phyloP scores from a whole-genome alignment of 2,113 vertebrate species.

The Okapia johnstoni region DNA sequence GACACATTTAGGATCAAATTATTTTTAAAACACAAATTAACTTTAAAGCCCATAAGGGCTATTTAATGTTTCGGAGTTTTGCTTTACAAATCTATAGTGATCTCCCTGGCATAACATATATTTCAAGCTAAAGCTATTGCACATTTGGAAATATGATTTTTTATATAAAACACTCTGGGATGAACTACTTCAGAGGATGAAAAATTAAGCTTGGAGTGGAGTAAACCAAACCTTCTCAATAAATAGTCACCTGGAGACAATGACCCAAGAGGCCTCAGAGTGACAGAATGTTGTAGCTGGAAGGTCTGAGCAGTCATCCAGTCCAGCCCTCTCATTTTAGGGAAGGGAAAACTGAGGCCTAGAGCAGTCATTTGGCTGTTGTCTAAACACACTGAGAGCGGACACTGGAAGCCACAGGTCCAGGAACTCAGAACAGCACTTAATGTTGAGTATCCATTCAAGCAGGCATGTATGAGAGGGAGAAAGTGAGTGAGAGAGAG shows the following conservation, averaged over 20 bases:
- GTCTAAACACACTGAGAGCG: neutral
- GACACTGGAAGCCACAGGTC: neutral
- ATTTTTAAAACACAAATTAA: slow-evolving; percentile 82
- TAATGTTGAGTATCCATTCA: neutral
- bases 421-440: neutral
- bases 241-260: slow-evolving; percentile 33
- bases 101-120: slow-evolving; percentile 70
- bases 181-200: slow-evolving; percentile 39
- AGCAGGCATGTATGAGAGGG: neutral
- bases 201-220: slow-evolving; percentile 63
- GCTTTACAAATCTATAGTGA: slow-evolving; percentile 75
- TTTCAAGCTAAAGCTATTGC: slow-evolving; percentile 64
- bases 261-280: slow-evolving; percentile 23
- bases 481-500: neutral
- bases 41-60: slow-evolving; percentile 76
- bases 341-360: neutral
- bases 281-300: neutral
- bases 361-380: neutral
- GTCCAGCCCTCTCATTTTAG: neutral
- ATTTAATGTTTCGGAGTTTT: slow-evolving; percentile 74
- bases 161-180: slow-evolving; percentile 63
- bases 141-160: slow-evolving; percentile 52
- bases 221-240: slow-evolving; percentile 59
- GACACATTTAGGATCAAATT: slow-evolving; percentile 77
- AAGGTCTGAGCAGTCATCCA: neutral